Evolutionary conservation across 2,888 invertebrate species (phyloP), one percentile per base, ranked within the genome.

Genomic region (Phengaris alcon): DNA sequence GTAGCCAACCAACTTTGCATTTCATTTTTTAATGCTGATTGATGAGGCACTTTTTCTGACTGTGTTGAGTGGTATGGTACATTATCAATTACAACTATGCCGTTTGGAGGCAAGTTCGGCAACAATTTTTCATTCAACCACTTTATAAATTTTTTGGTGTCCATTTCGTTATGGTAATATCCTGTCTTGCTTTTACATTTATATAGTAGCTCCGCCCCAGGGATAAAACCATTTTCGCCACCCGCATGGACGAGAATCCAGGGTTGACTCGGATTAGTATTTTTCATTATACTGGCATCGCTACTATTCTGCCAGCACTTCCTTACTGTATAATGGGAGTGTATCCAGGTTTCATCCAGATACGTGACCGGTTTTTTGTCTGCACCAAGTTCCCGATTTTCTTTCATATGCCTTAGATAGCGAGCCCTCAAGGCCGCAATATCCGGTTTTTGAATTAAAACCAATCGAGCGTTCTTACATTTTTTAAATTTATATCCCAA

Each of bases 141-240:
- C n/a, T 74, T 76, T 3, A 13, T 22, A 48, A 69, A 75, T 68
- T 76, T 75, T 48, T 68, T 54, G 3, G 75, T 75, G 52, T 80
- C 74, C 78, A 79, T 80, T 15, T 81, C 79, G 44, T 79, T 10
- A 69, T 80, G 80, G 73, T 80, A 80, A 54, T 82, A 79, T 0
- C 79, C 79, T 5, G 75, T 78, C 10, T 73, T 79, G 46, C 75
- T 75, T 77, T 79, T 79, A 44, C 78, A 77, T 74, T 80, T 81
- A 72, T 79, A 78, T 22, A 79, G 54, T 15, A 81, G 68, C 55
- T 79, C 78, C 10, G 80, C 79, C 10, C 77, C 77, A n/a, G 64
- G 55, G 8, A 79, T 75, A 59, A 80, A 80, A 13, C 78, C 79
- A 57, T 79, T 80, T 76, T 80, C 79, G 35, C 77, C 77, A 6